These are phyloP conservation scores for Rhinopomastus cyanomelas DNA, from an alignment of 2,113 vertebrate species.

Conservation along the genomic window DNA sequence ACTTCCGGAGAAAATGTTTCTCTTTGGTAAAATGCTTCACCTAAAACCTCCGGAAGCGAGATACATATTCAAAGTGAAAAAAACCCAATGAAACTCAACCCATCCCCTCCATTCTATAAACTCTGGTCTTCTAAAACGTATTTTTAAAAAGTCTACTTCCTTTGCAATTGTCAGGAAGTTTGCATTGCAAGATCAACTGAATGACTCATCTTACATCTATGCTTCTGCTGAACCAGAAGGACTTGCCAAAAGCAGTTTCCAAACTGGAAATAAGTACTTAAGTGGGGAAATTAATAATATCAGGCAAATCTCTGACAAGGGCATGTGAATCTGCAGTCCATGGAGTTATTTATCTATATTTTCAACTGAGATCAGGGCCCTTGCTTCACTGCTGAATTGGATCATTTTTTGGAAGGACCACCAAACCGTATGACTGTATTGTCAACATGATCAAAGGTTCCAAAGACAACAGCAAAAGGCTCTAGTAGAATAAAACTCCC, in stretches of 20 bases:
- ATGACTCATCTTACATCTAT: constrained; percentile 11
- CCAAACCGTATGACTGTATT: background rate
- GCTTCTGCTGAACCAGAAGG: constrained; percentile 36
- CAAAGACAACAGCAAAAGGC: constrained; percentile 36
- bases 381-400: constrained; percentile 26
- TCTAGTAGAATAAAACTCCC: constrained; percentile 26
- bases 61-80: background rate
- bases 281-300: constrained; percentile 30
- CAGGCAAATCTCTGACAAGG: constrained; percentile 10
- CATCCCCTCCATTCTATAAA: background rate
- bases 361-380: constrained; percentile 39
- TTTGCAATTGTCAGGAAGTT: constrained; percentile 38
- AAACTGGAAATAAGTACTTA: constrained; percentile 46
- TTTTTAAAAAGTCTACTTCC: background rate
- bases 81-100: background rate
- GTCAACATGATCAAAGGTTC: constrained; percentile 25
- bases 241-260: constrained; percentile 44
- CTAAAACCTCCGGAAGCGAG: background rate
- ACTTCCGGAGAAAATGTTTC: background rate
- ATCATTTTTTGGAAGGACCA: constrained; percentile 50
- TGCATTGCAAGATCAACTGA: background rate
- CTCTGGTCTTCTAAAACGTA: background rate
- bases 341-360: constrained; percentile 35
- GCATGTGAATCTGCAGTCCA: constrained; percentile 9
- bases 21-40: background rate